A percentile compares a stretch with the other conserved stretches of the same genome.
Conservation (phyloP, 2,113 vertebrate species). For the Lethenteron camtschaticum region DNA sequence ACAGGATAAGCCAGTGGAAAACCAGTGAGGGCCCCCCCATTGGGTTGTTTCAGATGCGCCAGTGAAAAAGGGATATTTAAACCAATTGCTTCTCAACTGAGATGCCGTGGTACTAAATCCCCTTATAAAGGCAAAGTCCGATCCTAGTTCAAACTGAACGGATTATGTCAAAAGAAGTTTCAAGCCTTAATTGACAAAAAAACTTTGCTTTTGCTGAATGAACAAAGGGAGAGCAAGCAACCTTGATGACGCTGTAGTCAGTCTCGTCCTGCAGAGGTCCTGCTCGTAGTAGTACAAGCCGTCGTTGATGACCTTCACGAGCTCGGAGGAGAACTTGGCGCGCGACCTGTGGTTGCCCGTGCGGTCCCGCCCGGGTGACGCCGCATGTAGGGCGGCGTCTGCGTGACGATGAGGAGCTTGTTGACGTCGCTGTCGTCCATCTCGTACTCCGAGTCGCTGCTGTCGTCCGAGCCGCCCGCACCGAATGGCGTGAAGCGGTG, state of each 20-base stretch:
- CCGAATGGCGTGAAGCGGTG: constrained; percentile 17
- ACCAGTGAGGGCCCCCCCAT: no score
- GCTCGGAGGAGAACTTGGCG: constrained; percentile 28
- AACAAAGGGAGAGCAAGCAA: constrained; percentile 8
- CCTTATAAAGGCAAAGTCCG: no score
- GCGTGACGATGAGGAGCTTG: constrained; percentile 38
- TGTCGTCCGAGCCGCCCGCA: constrained; percentile 26
- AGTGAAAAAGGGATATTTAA: no score
- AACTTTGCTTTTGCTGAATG: no score
- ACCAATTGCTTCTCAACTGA: no score
- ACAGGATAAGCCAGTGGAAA: no score
- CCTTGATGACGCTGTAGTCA: constrained; percentile 21
- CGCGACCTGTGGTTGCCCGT: constrained; percentile 18
- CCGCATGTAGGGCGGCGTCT: constrained; percentile 28
- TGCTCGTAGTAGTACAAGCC: constrained; percentile 34
- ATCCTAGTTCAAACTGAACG: no score
- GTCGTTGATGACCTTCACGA: constrained; percentile 34
- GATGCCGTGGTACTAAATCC: no score
- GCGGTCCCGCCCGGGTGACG: constrained; percentile 23
- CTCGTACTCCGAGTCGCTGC: constrained; percentile 30
- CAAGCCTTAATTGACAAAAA: no score
- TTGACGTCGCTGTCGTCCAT: constrained; percentile 36
- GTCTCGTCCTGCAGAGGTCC: constrained; percentile 27
- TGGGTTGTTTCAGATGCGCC: no score
- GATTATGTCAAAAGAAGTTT: no score